Conservation (phyloP, 2,888 invertebrate genomes). For the Amiota mariae region DNA sequence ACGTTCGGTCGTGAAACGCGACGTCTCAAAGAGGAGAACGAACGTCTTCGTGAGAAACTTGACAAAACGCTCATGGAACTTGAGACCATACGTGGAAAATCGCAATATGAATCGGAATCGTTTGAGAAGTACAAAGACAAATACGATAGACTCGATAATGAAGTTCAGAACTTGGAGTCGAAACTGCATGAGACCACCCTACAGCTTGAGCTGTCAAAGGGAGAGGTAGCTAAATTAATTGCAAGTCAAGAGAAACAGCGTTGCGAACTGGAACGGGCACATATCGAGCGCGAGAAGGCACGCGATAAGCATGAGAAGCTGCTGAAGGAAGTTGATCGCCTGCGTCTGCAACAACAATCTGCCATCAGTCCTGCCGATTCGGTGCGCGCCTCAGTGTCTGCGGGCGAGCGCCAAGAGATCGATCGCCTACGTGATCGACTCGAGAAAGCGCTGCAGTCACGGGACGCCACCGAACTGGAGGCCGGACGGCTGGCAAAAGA, state of each 20-base stretch:
- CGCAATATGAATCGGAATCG: conserved; percentile 83
- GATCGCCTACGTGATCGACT: conserved; percentile 89
- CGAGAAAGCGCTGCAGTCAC: conserved; percentile 83
- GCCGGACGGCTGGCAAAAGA: conserved; percentile 88
- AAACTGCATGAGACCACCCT: conserved; percentile 86
- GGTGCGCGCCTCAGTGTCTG: conserved; percentile 75
- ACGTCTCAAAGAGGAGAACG: conserved; percentile 85
- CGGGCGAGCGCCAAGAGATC: conserved; percentile 83
- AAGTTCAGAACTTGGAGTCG: conserved; percentile 84
- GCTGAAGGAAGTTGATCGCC: conserved; percentile 78
- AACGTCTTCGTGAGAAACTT: conserved; percentile 84
- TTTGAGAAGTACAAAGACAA: conserved; percentile 85
- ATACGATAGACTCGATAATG: conserved; percentile 82
- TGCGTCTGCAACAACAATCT: conserved; percentile 75
- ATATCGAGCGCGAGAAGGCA: conserved; percentile 91
- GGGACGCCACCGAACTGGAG: conserved; percentile 89
- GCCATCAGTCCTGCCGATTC: conserved; percentile 73
- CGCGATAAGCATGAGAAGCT: conserved; percentile 90
- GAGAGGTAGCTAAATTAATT: conserved; percentile 84
- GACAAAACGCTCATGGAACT: conserved; percentile 87
- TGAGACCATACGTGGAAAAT: conserved; percentile 86
- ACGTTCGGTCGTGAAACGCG: conserved; percentile 87
- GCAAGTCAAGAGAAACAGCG: conserved; percentile 86
- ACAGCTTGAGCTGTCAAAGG: conserved; percentile 86
- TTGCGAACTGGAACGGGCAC: conserved; percentile 85